Conservation (phyloP, 2,797 vertebrate genomes). For the Parambassis ranga region DNA sequence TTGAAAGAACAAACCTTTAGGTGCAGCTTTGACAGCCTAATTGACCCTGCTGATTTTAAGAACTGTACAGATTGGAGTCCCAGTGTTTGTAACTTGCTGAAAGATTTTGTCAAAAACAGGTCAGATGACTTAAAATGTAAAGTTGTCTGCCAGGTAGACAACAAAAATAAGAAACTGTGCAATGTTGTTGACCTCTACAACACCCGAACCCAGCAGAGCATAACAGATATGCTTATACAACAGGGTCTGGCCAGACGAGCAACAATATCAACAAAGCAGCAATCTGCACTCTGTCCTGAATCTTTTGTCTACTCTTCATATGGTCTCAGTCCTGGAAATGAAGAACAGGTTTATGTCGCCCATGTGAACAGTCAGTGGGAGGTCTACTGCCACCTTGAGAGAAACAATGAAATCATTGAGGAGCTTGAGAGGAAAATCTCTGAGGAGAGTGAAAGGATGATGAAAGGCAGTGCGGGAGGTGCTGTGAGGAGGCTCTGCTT, state of each 20-base stretch:
- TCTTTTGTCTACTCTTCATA: slow-evolving; percentile 89
- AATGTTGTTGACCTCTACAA: slow-evolving; percentile 84
- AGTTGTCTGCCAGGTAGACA: slow-evolving; percentile 73
- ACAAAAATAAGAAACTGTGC: slow-evolving; percentile 70
- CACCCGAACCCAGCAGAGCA: slow-evolving; percentile 50
- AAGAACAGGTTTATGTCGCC: slow-evolving; percentile 85
- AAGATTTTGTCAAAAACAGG: slow-evolving; percentile 67
- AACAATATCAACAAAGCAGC: slow-evolving; percentile 42
- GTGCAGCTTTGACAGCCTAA: slow-evolving; percentile 80
- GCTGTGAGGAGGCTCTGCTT: slow-evolving; percentile 76
- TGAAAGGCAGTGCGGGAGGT: slow-evolving; percentile 9
- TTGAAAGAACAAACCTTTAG: slow-evolving; percentile 87
- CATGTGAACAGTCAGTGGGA: slow-evolving; percentile 83
- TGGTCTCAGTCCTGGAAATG: slow-evolving; percentile 79
- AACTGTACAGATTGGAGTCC: slow-evolving; percentile 64
- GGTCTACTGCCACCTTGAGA: slow-evolving; percentile 89
- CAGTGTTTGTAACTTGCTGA: slow-evolving; percentile 65
- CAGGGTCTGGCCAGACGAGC: slow-evolving; percentile 50
- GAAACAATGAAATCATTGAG: slow-evolving; percentile 79
- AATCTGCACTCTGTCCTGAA: slow-evolving; percentile 64
- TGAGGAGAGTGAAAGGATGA: slow-evolving; percentile 61
- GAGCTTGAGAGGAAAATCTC: slow-evolving; percentile 74
- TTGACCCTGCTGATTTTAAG: slow-evolving; percentile 59
- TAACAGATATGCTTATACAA: slow-evolving; percentile 68
- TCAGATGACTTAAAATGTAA: slow-evolving; percentile 76